These are phyloP conservation scores for Malurus elegans DNA, from an alignment of 2,113 vertebrate genomes.

Conservation along the genomic window DNA sequence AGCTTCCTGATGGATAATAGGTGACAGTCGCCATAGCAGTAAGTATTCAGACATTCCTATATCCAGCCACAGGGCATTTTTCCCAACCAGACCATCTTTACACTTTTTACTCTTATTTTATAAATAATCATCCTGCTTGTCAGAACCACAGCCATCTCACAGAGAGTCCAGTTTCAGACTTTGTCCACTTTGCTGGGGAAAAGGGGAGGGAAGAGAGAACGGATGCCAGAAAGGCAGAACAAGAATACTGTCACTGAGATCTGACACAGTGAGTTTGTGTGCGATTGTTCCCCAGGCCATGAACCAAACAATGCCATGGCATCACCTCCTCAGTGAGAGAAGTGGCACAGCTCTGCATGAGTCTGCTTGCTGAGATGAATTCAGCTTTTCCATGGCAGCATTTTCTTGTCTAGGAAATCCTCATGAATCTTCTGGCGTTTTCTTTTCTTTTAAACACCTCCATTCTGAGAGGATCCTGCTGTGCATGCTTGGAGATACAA, in stretches of 20 bases:
- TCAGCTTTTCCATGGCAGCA: not conserved
- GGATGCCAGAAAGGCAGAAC: not conserved
- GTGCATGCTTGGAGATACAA: not conserved
- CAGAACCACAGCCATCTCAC: not conserved
- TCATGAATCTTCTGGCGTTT: not conserved
- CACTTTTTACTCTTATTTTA: not conserved
- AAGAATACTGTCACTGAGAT: not conserved
- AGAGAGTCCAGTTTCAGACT: not conserved
- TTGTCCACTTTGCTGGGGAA: not conserved
- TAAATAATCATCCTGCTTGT: not conserved
- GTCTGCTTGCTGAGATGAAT: not conserved
- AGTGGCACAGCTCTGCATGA: not conserved
- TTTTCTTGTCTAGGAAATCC: conserved; percentile 8
- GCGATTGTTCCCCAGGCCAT: not conserved
- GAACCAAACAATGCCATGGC: conserved; percentile 2
- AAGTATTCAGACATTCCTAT: not conserved
- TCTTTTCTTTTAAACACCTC: not conserved
- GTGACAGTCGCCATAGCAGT: not conserved
- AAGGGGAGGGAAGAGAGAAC: not conserved
- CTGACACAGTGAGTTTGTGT: not conserved
- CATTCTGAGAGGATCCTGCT: not conserved
- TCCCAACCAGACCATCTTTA: not conserved
- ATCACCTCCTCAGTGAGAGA: not conserved
- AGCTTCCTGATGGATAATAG: not conserved
- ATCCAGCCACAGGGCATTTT: not conserved